Percentiles rank a stretch among this genome's conserved stretches.
Conservation (phyloP, 2,797 vertebrate genomes). For the Buceros bicornis region DNA sequence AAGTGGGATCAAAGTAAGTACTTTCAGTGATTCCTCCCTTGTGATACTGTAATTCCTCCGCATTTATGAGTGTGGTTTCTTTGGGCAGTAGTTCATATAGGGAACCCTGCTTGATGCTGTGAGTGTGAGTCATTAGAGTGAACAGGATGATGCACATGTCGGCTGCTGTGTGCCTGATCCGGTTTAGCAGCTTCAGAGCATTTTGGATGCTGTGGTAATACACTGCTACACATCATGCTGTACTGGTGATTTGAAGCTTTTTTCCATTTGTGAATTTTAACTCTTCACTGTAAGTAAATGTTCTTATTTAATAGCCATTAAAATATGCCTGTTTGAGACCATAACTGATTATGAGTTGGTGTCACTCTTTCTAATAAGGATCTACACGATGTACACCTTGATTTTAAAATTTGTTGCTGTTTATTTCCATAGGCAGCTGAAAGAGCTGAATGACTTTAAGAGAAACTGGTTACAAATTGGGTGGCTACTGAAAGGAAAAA, state of each 20-base stretch:
- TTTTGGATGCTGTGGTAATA: conserved; percentile 17
- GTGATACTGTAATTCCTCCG: not conserved
- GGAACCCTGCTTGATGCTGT: not conserved
- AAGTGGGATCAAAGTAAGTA: not conserved
- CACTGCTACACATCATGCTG: not conserved
- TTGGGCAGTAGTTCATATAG: not conserved
- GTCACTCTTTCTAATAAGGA: not conserved
- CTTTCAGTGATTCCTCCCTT: not conserved
- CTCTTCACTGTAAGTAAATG: not conserved
- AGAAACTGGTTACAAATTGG: not conserved
- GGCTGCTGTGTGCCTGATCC: conserved; percentile 8
- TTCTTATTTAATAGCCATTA: not conserved
- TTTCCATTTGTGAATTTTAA: not conserved
- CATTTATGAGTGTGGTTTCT: not conserved
- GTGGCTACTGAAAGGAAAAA: not conserved
- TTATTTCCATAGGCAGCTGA: not conserved
- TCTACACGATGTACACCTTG: not conserved
- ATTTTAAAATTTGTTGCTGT: not conserved
- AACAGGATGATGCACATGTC: conserved; percentile 21
- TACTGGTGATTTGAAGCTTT: not conserved
- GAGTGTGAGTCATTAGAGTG: conserved; percentile 36
- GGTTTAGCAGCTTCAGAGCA: conserved; percentile 29
- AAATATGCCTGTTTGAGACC: not conserved
- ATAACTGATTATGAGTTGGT: not conserved
- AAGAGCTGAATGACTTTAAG: not conserved